phyloP scores from a whole-genome alignment of 2,113 vertebrate species.

The Arizona elegans region DNA sequence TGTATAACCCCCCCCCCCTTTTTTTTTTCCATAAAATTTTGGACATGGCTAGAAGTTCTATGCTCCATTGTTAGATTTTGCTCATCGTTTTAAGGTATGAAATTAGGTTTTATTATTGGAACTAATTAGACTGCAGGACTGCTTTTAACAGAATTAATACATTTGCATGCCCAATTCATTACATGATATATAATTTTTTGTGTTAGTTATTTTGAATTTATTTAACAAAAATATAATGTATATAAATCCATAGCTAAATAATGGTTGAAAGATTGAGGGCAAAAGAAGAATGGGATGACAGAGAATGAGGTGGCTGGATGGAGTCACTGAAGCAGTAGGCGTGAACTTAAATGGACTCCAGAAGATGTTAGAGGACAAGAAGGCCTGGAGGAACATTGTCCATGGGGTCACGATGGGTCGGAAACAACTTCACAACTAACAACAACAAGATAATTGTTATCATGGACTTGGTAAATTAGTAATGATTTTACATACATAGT shows the following conservation, averaged over 20 bases:
- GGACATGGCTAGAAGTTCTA: not conserved
- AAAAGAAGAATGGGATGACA: too few species aligned
- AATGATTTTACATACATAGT: constrained; percentile 44
- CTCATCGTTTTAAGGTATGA: not conserved
- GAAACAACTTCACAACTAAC: too few species aligned
- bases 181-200: not conserved
- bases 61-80: not conserved
- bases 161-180: not conserved
- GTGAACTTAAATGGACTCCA: too few species aligned
- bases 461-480: constrained; percentile 46
- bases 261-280: not conserved
- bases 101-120: not conserved
- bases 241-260: constrained; percentile 11
- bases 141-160: not conserved
- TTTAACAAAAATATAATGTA: not conserved
- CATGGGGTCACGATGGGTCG: too few species aligned
- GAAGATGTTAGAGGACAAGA: too few species aligned
- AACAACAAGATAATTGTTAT: not conserved
- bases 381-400: too few species aligned
- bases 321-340: too few species aligned
- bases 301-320: too few species aligned
- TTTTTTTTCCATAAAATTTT: not conserved
- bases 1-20: too few species aligned
- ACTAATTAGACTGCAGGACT: not conserved
- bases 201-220: not conserved